These are phyloP conservation scores for Portevinia maculata DNA, from an alignment of 2,888 invertebrate species.

Conservation along the genomic window DNA sequence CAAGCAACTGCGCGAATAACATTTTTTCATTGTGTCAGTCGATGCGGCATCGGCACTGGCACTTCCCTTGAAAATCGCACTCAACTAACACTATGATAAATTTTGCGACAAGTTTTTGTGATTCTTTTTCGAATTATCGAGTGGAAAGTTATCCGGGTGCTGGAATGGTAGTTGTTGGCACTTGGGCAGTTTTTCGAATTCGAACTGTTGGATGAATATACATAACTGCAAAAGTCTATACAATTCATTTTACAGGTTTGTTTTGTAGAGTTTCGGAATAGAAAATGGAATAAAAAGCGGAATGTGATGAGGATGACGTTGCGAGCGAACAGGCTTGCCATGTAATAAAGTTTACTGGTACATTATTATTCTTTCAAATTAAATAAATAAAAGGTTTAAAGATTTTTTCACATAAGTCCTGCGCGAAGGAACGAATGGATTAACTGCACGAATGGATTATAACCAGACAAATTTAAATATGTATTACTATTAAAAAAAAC, in stretches of 20 bases:
- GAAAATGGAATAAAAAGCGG: constrained; percentile 31
- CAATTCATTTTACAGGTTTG: neutral
- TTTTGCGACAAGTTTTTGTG: constrained; percentile 1
- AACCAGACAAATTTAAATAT: no score
- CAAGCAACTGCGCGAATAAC: constrained; percentile 8
- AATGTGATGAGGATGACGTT: constrained; percentile 1
- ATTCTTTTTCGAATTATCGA: constrained; percentile 54
- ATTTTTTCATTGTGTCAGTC: neutral
- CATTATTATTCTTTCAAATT: no score
- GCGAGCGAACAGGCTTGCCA: constrained; percentile 1
- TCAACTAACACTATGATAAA: constrained; percentile 1
- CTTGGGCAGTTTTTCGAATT: neutral
- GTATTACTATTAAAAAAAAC: no score
- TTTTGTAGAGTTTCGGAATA: constrained; percentile 56
- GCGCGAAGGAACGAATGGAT: no score
- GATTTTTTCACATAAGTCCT: no score
- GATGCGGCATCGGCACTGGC: neutral
- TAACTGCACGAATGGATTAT: no score
- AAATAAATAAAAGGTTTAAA: no score
- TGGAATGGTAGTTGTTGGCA: constrained; percentile 5
- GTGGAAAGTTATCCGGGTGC: constrained; percentile 10
- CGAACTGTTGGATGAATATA: no score
- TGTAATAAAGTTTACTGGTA: neutral
- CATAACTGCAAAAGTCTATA: no score
- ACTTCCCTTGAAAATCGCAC: constrained; percentile 14